Evolutionary conservation across 2,113 vertebrate genomes (phyloP), one percentile per base, ranked within the genome.

Genomic region (Pollachius pollachius): DNA sequence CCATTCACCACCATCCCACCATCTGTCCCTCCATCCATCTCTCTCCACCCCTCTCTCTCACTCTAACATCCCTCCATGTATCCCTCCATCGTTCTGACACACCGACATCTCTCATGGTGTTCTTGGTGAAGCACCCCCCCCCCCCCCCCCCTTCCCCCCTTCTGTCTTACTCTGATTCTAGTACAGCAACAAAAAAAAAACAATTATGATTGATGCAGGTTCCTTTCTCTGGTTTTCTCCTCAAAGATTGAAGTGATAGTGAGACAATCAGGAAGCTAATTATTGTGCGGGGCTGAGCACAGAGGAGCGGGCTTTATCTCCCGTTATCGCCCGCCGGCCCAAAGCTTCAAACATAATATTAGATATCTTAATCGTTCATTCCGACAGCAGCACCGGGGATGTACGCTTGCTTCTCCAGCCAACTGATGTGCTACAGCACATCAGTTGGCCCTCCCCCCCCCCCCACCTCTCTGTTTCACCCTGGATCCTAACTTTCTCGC

Each of bases 161-260:
- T 4, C 56, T 72, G 65, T 68, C 81, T 68, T 83, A 52, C 62
- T 78, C 79, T 88, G 86, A 90, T 85, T 90, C 90, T 89, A 88
- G 83, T 61, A 81, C 77, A 71, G 75, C 85, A 80, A 23, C 30
- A 34, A 34, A 34, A 5, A 5, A 34, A 81, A 84, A 92, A 87
- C 89, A 90, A 91, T 89, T 88, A 89, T 89, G 88, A 91, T 87
- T 85, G 84, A 91, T 88, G 85, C 81, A 90, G 87, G 84, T 90
- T 82, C 73, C 81, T 87, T 69, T 88, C 75, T 79, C 69, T 88
- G 8, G 8, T 48, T 48, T 13, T 13, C 41, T 83, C 68, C 85
- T 87, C 75, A 75, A 85, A 89, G 79, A 70, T 69, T 74, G 77
- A 86, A 74, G 9, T 83, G 88, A 87, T 71, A 82, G 80, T 68